These are phyloP conservation scores for Zonotrichia leucophrys DNA, from an alignment of 2,113 vertebrate genomes.

Conservation along the genomic window DNA sequence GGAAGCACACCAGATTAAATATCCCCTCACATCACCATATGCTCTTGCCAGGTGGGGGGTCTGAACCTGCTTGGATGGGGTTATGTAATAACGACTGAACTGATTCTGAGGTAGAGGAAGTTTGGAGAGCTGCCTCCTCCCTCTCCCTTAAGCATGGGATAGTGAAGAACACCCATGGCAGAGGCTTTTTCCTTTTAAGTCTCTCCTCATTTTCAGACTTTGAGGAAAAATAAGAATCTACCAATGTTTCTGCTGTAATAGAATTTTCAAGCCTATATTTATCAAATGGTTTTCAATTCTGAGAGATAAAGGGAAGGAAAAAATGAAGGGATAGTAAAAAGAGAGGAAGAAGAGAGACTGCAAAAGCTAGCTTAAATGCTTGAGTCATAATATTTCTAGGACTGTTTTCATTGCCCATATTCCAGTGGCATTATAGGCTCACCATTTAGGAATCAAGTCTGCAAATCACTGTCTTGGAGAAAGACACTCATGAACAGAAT, in stretches of 20 bases:
- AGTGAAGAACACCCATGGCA: neutral
- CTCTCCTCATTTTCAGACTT: neutral
- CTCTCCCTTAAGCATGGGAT: neutral
- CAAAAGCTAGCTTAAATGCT: neutral
- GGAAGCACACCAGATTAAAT: neutral
- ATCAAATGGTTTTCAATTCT: neutral
- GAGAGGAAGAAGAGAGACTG: neutral
- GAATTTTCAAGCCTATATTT: neutral
- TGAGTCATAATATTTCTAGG: neutral
- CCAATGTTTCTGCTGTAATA: neutral
- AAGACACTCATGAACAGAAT: neutral
- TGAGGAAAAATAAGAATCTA: neutral
- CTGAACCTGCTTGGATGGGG: neutral
- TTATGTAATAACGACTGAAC: neutral
- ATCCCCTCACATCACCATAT: neutral
- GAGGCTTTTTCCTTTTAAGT: neutral
- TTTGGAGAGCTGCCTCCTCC: neutral
- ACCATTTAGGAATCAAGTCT: neutral
- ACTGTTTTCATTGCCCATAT: neutral
- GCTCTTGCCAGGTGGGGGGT: neutral
- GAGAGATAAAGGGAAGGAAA: neutral
- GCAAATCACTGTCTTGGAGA: neutral
- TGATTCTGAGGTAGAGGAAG: neutral
- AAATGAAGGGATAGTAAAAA: neutral
- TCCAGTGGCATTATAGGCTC: neutral